Evolutionary conservation across 1,140 invertebrate species (phyloP).

Genomic region (Ceratina calcarata): DNA sequence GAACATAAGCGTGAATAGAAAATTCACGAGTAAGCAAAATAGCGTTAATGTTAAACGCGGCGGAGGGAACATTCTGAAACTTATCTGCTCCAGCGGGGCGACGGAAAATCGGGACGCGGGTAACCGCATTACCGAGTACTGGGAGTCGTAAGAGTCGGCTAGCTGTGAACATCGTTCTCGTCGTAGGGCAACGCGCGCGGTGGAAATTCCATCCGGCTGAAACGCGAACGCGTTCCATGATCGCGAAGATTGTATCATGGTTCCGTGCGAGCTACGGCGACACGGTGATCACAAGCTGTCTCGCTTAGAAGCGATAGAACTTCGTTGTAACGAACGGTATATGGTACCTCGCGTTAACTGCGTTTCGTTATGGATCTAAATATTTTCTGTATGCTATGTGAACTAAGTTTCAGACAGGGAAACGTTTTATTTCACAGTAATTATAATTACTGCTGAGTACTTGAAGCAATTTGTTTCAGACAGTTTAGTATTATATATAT

Average conservation of each 20-base stretch:
- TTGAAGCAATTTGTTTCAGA: no score
- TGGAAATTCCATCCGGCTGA: constrained; percentile 26
- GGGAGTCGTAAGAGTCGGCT: neutral
- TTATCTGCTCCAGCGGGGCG: neutral
- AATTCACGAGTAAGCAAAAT: neutral
- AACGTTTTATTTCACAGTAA: no score
- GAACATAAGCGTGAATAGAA: neutral
- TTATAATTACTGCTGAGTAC: no score
- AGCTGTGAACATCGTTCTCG: constrained; percentile 13
- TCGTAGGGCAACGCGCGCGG: neutral
- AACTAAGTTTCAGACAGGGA: no score
- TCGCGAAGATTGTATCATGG: constrained; percentile 11
- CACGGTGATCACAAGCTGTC: constrained; percentile 10
- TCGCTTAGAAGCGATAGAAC: neutral
- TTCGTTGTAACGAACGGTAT: neutral
- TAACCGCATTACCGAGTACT: constrained; percentile 13
- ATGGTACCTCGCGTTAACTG: neutral
- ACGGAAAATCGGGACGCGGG: neutral
- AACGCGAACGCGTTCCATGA: constrained; percentile 14
- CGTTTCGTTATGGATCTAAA: neutral
- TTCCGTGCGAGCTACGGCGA: neutral
- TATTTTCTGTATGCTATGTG: neutral
- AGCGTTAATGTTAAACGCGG: neutral
- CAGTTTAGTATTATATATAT: no score
- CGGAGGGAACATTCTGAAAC: neutral